A percentile compares a stretch with the other conserved stretches of the same genome.
Evolutionary conservation across 1,140 invertebrate species (phyloP).

Genomic region (Drosophila rufa): DNA sequence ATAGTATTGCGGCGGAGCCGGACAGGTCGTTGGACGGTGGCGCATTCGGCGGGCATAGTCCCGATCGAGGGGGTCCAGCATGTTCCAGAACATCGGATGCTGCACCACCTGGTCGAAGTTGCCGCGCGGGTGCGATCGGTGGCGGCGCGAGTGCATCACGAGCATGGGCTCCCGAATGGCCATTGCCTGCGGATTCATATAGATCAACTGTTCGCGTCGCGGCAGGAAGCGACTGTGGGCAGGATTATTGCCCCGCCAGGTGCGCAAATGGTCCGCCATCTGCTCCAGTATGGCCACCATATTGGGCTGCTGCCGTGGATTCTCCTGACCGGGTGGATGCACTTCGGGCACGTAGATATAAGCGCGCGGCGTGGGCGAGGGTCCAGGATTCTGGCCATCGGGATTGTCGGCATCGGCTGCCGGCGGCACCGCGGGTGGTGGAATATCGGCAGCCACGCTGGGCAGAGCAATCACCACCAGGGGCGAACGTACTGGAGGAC

Average conservation of each 20-base stretch:
- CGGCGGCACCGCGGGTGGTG: conserved; percentile 22
- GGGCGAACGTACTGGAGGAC: conserved; percentile 32
- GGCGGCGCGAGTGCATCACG: conserved; percentile 51
- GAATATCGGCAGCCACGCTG: conserved; percentile 14
- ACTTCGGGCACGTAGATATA: conserved; percentile 58
- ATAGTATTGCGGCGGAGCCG: conserved; percentile 37
- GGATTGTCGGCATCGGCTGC: conserved; percentile 29
- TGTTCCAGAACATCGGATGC: conserved; percentile 82
- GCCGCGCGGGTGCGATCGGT: conserved; percentile 43
- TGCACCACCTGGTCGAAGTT: conserved; percentile 68
- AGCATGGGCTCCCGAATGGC: conserved; percentile 31
- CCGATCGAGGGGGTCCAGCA: conserved; percentile 72
- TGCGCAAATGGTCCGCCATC: conserved; percentile 44
- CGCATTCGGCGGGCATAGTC: conserved; percentile 39
- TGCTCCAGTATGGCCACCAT: conserved; percentile 57
- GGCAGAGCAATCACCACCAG: conserved; percentile 63
- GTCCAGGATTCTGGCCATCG: conserved; percentile 10
- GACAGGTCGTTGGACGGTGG: conserved; percentile 14
- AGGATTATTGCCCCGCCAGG: conserved; percentile 61
- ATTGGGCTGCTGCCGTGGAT: conserved; percentile 21
- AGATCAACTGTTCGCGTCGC: conserved; percentile 74
- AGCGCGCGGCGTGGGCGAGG: conserved; percentile 35
- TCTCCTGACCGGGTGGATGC: conserved; percentile 27
- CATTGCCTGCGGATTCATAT: conserved; percentile 58
- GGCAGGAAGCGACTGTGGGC: conserved; percentile 71